These are phyloP conservation scores for Cepphus grylle DNA, from an alignment of 2,113 vertebrate species.

Conservation along the genomic window DNA sequence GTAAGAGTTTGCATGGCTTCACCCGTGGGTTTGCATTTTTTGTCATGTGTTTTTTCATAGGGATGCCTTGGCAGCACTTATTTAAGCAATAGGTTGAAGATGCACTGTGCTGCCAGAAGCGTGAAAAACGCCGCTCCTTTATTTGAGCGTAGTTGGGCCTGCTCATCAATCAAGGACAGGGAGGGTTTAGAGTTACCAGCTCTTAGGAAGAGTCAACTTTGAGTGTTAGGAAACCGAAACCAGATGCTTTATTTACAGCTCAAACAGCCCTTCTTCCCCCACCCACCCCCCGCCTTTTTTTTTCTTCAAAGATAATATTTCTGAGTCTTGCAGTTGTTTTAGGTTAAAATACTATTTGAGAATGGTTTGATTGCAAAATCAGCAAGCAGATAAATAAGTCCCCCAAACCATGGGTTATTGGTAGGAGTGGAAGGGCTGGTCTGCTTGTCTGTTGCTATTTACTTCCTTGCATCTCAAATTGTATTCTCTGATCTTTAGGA, in stretches of 20 bases:
- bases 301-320: background rate
- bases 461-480: background rate
- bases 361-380: background rate
- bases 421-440: background rate
- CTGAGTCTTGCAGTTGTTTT: background rate
- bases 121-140: background rate
- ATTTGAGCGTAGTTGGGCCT: background rate
- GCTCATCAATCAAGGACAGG: background rate
- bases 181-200: background rate
- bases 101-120: background rate
- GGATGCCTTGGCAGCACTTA: background rate
- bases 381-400: background rate
- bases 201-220: background rate
- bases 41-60: background rate
- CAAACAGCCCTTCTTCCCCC: background rate
- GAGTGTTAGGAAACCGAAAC: background rate
- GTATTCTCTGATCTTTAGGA: background rate
- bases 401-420: background rate
- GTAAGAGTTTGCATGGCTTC: background rate
- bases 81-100: background rate
- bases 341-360: background rate
- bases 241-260: background rate
- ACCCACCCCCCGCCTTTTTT: rapidly evolving
- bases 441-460: background rate
- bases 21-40: background rate